These are phyloP conservation scores for Spisula solida DNA, from an alignment of 2,888 invertebrate species.

Conservation along the genomic window DNA sequence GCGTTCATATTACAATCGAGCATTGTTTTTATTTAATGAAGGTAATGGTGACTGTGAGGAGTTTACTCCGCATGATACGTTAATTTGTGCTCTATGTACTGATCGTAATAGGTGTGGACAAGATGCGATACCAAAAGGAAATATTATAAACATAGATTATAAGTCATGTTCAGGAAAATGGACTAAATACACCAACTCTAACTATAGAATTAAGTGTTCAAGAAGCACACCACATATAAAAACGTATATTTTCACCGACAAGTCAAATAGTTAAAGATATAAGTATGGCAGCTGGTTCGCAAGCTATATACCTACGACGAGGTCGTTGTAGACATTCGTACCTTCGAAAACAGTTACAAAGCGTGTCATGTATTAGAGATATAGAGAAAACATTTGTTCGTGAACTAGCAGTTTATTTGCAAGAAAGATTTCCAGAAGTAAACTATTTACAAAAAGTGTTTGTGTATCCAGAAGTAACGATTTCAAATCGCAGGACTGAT, in stretches of 20 bases:
- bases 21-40: not conserved
- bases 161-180: conserved; percentile 13
- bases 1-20: not conserved
- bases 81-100: conserved; percentile 31
- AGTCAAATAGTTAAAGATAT: too few species aligned
- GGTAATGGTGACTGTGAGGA: not conserved
- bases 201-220: conserved; percentile 2
- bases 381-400: not conserved
- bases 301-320: not conserved
- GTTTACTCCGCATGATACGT: not conserved
- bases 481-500: conserved; percentile 28
- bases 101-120: conserved; percentile 24
- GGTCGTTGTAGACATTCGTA: conserved; percentile 10
- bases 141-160: not conserved
- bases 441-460: not conserved
- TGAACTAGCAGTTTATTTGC: not conserved
- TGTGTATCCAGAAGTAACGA: conserved; percentile 12
- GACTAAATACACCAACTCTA: not conserved
- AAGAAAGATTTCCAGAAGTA: not conserved
- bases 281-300: too few species aligned
- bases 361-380: not conserved
- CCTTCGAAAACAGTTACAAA: not conserved
- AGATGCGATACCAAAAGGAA: conserved; percentile 11
- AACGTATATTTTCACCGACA: not conserved
- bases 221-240: not conserved